Base-by-base conservation (phyloP, 2,888 invertebrate genomes). In the Drosophila sordidapex region DNA sequence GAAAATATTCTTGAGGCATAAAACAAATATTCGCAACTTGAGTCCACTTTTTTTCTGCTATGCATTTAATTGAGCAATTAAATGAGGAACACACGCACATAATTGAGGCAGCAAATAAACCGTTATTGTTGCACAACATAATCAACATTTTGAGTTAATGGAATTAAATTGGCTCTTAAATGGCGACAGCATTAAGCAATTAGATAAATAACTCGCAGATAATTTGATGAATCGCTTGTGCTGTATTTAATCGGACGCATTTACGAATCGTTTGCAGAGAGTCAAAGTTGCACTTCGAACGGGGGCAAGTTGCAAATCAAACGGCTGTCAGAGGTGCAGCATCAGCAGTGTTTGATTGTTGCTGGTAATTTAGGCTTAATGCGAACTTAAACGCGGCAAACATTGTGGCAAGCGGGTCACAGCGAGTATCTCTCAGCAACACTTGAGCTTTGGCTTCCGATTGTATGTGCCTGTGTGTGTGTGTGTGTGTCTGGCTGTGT, bases 361-460 rank as follows among this genome's bases (percentile, higher is more conserved):
- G 74, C 80, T 71, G 75, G 63, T 86, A 85, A 89, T 87, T 84
- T 84, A 66, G 84, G 79, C 84, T 79, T 84, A 89, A 85, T 85
- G 89, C 75, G 72, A 84, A 79, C 85, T 87, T 85, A 85, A 85
- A 82, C 79, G 71, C 87, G 52, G 21, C 33, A 38, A 27, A 36
- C 10, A 56, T n/a, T 13, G 54, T 56, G 54, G 54, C 54, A 56
- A 49, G 15, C 18, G 36, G 46, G 38, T 52, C 13, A 57, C 21
- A 51, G 60, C n/a, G 58, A 43, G 59, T 49, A 11, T 29, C 29
- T 2, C 13, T n/a, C 40, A 35, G 27, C 15, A 73, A 74, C 75
- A 83, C 84, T 83, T 76, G 69, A 76, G 80, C 68, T 63, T 59
- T 62, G 52, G 15, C 36, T 11, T 33, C 51, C 62, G 11, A 4